Base-by-base conservation (phyloP, 2,797 vertebrate genomes). In the Microctenopoma stevenorrisi region DNA sequence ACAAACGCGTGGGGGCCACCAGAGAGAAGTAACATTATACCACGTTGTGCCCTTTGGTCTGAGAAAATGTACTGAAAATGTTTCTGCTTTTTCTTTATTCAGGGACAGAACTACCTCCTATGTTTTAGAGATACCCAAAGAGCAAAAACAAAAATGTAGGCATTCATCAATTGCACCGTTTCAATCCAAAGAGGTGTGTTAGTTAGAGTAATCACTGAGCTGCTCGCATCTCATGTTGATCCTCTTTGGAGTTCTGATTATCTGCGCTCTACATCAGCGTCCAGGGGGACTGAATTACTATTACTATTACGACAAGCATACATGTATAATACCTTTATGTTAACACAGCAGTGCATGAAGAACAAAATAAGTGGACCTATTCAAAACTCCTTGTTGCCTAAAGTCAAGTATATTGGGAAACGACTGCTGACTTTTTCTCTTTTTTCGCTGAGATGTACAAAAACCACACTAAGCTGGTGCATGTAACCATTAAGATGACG, bases 1-100 rank as follows among this genome's bases (percentile, higher is more conserved):
- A 70, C 62, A 13, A 68, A 72, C 64, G 47, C 30, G 46, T 15
- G 42, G 43, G 56, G 42, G 38, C 50, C 44, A 0, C 37, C 0
- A 4, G 26, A 55, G 56, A 55, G 22, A 16, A 4, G 2, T 12
- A 12, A 49, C 13, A 22, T 53, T 16, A 56, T 40, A 35, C 11
- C 57, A 33, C 2, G 38, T 25, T 4, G 7, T 12, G 35, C 9
- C 16, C 22, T 55, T 58, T 3, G n/a, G 37, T 63, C 15, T 38
- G 46, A 4, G 3, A 35, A n/a, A 12, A 18, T 18, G 37, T 0
- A 1, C 3, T 9, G 1, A 9, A 28, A 15, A 13, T 18, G 35
- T 48, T 35, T 22, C 40, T 53, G 7, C 2, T 3, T 46, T 54
- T 48, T 42, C 15, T 62, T 9, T 22, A 47, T 55, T 26, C 28